Conservation (phyloP, 1,140 invertebrate species). For the Drosophila pectinifera region DNA sequence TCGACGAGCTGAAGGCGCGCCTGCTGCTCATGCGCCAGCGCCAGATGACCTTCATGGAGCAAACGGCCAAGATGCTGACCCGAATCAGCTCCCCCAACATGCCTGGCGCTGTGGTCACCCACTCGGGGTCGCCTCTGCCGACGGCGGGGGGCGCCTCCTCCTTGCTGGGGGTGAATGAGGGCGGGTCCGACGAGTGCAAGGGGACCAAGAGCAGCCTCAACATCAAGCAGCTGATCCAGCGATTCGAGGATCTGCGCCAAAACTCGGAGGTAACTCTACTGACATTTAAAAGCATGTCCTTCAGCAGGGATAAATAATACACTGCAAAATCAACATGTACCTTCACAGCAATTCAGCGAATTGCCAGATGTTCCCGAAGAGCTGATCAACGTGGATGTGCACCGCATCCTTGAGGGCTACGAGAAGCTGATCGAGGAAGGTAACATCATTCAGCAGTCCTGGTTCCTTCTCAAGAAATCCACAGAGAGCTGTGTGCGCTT, state of each 20-base stretch:
- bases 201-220: slow-evolving; percentile 12
- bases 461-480: slow-evolving; percentile 57
- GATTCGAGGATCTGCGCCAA: slow-evolving; percentile 65
- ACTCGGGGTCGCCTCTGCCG: not conserved
- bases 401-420: slow-evolving; percentile 56
- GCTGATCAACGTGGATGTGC: slow-evolving; percentile 60
- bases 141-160: not conserved
- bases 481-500: slow-evolving; percentile 55
- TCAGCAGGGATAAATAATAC: too few species aligned
- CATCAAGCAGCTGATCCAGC: slow-evolving; percentile 59
- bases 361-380: slow-evolving; percentile 56
- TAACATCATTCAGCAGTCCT: slow-evolving; percentile 54
- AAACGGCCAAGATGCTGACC: slow-evolving; percentile 59
- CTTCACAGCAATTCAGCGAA: slow-evolving; percentile 41
- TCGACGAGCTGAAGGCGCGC: slow-evolving; percentile 66
- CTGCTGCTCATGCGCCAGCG: slow-evolving; percentile 51
- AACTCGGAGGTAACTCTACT: slow-evolving; percentile 33
- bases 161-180: too few species aligned
- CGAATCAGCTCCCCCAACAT: slow-evolving; percentile 38
- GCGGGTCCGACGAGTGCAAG: not conserved
- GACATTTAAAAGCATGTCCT: not conserved
- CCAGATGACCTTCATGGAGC: slow-evolving; percentile 60
- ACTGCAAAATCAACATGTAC: too few species aligned
- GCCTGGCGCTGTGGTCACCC: not conserved
- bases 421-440: slow-evolving; percentile 62